A percentile compares a stretch with the other conserved stretches of the same genome.
phyloP scores from a whole-genome alignment of 2,888 invertebrate species.

The Conus canariensis region DNA sequence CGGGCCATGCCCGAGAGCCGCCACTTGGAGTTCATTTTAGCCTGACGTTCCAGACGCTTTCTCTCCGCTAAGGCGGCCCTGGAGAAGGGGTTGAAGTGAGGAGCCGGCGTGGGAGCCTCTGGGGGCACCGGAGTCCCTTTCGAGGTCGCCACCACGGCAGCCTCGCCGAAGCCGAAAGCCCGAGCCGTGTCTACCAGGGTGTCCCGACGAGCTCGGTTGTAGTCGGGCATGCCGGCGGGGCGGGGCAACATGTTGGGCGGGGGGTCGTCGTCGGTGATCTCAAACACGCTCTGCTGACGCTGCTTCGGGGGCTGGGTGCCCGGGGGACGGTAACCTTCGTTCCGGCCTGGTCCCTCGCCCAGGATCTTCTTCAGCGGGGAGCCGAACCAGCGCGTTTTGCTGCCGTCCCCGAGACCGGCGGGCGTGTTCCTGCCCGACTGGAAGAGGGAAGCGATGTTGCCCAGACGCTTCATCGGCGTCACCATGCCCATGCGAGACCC shows the following conservation, averaged over 20 bases:
- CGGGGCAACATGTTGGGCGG: background rate
- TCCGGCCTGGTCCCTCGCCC: background rate
- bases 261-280: constrained; percentile 21
- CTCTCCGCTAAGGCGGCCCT: constrained; percentile 10
- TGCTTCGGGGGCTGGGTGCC: background rate
- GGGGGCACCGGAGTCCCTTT: background rate
- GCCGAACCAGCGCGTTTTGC: background rate
- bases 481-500: constrained; percentile 20
- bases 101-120: background rate
- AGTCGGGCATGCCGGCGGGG: constrained; percentile 28
- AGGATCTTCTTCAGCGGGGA: background rate
- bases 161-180: constrained; percentile 36
- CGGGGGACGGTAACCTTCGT: background rate
- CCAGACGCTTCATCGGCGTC: constrained; percentile 37
- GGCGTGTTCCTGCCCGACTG: constrained; percentile 12
- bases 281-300: constrained; percentile 21
- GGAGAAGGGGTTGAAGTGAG: constrained; percentile 12
- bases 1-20: background rate
- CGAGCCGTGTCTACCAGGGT: constrained; percentile 15
- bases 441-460: constrained; percentile 35
- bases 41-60: background rate
- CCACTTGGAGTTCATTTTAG: background rate
- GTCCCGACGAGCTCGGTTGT: constrained; percentile 35
- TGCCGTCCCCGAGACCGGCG: background rate
- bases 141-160: background rate